These are phyloP conservation scores for Caenorhabditis panamensis DNA, from an alignment of 2,888 invertebrate species.

Conservation along the genomic window DNA sequence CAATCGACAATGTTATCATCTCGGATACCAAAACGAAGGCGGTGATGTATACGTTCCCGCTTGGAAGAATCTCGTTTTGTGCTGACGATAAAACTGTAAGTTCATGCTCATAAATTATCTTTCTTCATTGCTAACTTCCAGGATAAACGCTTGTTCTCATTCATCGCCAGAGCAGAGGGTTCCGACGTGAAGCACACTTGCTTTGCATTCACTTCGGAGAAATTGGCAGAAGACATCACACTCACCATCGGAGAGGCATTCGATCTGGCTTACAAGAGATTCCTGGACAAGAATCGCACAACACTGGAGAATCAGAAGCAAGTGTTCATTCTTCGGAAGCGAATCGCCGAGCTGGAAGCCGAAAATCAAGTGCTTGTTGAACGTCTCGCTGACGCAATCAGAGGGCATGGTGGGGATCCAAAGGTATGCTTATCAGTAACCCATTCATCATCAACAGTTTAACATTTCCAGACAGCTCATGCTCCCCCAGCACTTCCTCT, in stretches of 20 bases:
- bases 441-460: no score
- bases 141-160: slow-evolving; percentile 96
- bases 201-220: slow-evolving; percentile 97
- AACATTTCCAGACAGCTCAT: neutral
- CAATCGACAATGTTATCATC: slow-evolving; percentile 95
- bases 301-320: slow-evolving; percentile 91
- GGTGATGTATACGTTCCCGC: slow-evolving; percentile 92
- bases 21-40: slow-evolving; percentile 87
- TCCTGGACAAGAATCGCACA: slow-evolving; percentile 91
- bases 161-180: slow-evolving; percentile 88
- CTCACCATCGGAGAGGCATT: slow-evolving; percentile 98
- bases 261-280: slow-evolving; percentile 90
- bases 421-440: neutral
- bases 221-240: slow-evolving; percentile 96
- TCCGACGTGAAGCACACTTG: slow-evolving; percentile 87
- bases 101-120: slow-evolving; percentile 84
- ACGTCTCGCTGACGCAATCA: slow-evolving; percentile 25
- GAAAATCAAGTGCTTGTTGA: slow-evolving; percentile 86
- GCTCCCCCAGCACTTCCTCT: slow-evolving; percentile 84
- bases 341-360: slow-evolving; percentile 90
- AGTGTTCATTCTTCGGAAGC: slow-evolving; percentile 88
- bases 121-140: slow-evolving; percentile 36
- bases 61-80: slow-evolving; percentile 98
- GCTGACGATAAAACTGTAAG: slow-evolving; percentile 91
- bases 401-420: slow-evolving; percentile 19